Conservation (phyloP, 2,888 invertebrate species). For the Aplocera efformata region DNA sequence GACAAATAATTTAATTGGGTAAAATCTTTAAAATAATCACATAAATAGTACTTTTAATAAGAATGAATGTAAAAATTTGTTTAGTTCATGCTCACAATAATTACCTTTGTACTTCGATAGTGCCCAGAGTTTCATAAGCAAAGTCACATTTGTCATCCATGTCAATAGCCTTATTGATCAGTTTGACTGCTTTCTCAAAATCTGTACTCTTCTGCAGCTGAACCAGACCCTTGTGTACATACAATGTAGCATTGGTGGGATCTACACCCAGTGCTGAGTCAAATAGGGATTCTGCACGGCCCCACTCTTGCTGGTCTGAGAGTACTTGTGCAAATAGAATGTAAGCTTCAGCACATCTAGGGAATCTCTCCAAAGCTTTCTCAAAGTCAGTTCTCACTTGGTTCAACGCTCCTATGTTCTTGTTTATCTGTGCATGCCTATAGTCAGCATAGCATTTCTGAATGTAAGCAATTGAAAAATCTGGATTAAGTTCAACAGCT, state of each 20-base stretch:
- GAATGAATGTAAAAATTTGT: too few relatives aligned
- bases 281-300: slow-evolving; percentile 90
- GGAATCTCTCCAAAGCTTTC: slow-evolving; percentile 88
- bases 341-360: slow-evolving; percentile 91
- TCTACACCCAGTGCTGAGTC: slow-evolving; percentile 90
- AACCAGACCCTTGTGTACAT: slow-evolving; percentile 92
- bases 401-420: slow-evolving; percentile 82
- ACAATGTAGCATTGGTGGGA: slow-evolving; percentile 90
- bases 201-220: slow-evolving; percentile 92
- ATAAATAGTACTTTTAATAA: too few relatives aligned
- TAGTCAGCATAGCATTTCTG: slow-evolving; percentile 96
- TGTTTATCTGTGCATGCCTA: slow-evolving; percentile 82
- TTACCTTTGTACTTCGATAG: slow-evolving; percentile 95
- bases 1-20: too few relatives aligned
- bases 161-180: slow-evolving; percentile 90
- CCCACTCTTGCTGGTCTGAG: slow-evolving; percentile 90
- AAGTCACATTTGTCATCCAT: slow-evolving; percentile 96
- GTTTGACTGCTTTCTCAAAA: slow-evolving; percentile 86
- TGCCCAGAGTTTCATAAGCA: slow-evolving; percentile 96
- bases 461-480: slow-evolving; percentile 91
- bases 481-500: slow-evolving; percentile 89
- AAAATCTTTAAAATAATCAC: too few relatives aligned
- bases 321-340: slow-evolving; percentile 95
- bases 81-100: slow-evolving; percentile 19
- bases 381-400: slow-evolving; percentile 87